Base-by-base conservation (phyloP, 2,113 vertebrate species). In the Eurypyga helias region DNA sequence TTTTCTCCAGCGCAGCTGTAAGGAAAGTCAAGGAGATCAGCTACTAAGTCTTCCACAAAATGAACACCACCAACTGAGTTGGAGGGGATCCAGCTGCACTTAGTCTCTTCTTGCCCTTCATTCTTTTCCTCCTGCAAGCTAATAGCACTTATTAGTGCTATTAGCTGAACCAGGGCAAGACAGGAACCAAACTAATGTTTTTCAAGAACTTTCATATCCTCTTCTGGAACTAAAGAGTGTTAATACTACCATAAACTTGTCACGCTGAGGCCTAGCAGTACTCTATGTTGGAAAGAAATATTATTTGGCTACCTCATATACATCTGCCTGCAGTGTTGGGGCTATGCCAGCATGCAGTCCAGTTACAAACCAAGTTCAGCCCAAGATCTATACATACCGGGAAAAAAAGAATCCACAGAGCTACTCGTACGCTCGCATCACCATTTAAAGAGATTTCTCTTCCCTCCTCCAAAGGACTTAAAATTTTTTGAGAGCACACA, bases 321-420 rank as follows among this genome's bases (percentile, higher is more conserved):
- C 89, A 95, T 93, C 87, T 93, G 87, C 66, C 96, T 93, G 95
- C 96, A 96, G 93, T 9, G 49, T 17, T 96, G 96, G 91, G 70
- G 46, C 25, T n/a, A 43, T 66, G 93, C 95, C 97, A 97, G 89
- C 77, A 95, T 85, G 91, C 91, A 89, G 91, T 34, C 70, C 81
- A 85, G 52, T 55, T 80, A 94, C 58, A 88, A 90, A 84, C 1
- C 0, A 45, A 89, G 45, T 72, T 92, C 34, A 75, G 73, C 69
- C 66, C 66, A 65, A 92, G 45, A 85, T 61, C 65, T 82, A 49
- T 51, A 84, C 25, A 57, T 26, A 31, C 23, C 34, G 54, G 21
- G 17, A 29, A 23, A 29, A 26, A 67, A 24, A 66, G 77, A 38
- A 49, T 8, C 45, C 19, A 36, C 61, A 70, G 83, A 89, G 31